Evolutionary conservation across 2,113 vertebrate species (phyloP), one percentile per base, ranked within the genome.

Genomic region (Coturnix japonica): DNA sequence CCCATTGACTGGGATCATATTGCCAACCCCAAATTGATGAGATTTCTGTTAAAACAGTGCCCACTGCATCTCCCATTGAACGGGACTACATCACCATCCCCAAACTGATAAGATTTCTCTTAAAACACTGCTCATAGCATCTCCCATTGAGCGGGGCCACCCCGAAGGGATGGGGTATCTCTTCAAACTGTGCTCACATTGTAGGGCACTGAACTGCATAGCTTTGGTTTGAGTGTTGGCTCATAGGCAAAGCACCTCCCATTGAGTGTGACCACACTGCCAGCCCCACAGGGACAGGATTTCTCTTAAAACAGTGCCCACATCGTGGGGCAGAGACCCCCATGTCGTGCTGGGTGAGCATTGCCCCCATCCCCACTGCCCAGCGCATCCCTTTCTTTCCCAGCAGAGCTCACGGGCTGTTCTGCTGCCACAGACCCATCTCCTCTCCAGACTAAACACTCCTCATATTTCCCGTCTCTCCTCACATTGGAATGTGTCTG

Each of bases 311-410:
- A 35, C 4, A 1, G 25, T 2, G 1, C 37, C 67, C 35, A 25
- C 20, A 47, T 44, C 19, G 2, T 0, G 28, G 66, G 13, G 25
- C n/a, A 47, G 61, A 74, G 46, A 47, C 4, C 26, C 5, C 1
- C 1, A 1, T 0, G 3, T 8, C 0, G 0, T 0, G 0, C 20
- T 2, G 6, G n/a, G n/a, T 0, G 0, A 72, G 37, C 0, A 0
- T 28, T 49, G n/a, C 11, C 28, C 57, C 23, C 61, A n/a, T 44
- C 66, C 3, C 0, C 30, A 35, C 47, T 69, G 25, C 31, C n/a
- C 47, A 49, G 66, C 28, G n/a, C 73, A 78, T 89, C 77, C 35
- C 70, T 75, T 57, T 61, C 51, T 83, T n/a, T 90, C 41, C 31
- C 1, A 0, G 33, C 9, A 20, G 2, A 5, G 75, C 72, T 76